Conservation (phyloP, 2,113 vertebrate genomes). For the Tamias sibiricus region DNA sequence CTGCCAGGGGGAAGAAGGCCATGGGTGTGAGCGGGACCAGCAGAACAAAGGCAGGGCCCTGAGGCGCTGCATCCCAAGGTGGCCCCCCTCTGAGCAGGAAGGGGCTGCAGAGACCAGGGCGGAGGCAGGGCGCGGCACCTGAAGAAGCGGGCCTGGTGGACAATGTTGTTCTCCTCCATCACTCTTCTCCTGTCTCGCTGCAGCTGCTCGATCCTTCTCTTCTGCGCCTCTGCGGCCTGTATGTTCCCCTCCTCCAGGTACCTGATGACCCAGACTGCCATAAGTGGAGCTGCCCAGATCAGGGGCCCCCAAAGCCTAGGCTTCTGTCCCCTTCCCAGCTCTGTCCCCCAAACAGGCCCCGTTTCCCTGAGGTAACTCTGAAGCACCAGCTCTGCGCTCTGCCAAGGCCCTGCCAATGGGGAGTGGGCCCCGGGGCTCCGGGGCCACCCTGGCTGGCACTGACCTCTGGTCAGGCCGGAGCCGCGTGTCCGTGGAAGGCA, state of each 20-base stretch:
- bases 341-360: not conserved
- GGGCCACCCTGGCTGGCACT: not conserved
- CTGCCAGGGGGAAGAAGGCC: slow-evolving; percentile 71
- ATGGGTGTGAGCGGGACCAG: fast-evolving
- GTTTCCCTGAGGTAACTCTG: not conserved
- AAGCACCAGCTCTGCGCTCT: not conserved
- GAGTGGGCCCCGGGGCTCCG: not conserved
- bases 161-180: slow-evolving; percentile 92
- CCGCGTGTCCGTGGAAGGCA: slow-evolving; percentile 93
- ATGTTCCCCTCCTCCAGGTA: slow-evolving; percentile 94
- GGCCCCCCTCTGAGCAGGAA: not conserved
- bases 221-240: slow-evolving; percentile 91
- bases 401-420: too few species aligned
- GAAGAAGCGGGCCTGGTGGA: slow-evolving; percentile 94
- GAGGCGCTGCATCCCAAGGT: not conserved
- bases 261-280: slow-evolving; percentile 76
- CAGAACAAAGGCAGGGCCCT: not conserved
- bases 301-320: not conserved
- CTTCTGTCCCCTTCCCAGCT: not conserved
- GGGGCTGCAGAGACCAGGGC: fast-evolving
- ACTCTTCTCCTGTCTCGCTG: slow-evolving; percentile 93
- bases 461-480: slow-evolving; percentile 96
- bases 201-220: slow-evolving; percentile 94
- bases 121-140: slow-evolving; percentile 81
- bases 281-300: not conserved